phyloP scores from a whole-genome alignment of 2,888 invertebrate genomes.

The Lepetodrilus schrolli region DNA sequence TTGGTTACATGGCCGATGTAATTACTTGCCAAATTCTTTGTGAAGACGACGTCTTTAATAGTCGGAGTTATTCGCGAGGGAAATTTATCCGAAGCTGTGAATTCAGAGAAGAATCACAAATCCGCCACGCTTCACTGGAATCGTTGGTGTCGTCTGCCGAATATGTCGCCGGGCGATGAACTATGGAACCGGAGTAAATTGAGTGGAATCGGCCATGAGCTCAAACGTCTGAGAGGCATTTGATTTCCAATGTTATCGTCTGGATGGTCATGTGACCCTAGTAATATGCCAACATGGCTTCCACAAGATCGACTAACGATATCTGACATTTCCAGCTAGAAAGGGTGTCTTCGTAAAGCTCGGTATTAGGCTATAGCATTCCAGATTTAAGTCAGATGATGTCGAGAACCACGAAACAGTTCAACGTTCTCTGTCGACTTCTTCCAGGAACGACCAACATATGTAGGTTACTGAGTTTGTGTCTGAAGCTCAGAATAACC shows the following conservation, averaged over 20 bases:
- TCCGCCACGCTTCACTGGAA: neutral
- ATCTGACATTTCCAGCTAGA: conserved; percentile 18
- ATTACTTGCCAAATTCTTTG: too few species aligned
- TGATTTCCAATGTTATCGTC: conserved; percentile 21
- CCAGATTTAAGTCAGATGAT: conserved; percentile 9
- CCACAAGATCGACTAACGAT: conserved; percentile 10
- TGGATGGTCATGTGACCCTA: conserved; percentile 11
- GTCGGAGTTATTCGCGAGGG: conserved; percentile 1
- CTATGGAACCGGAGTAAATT: conserved; percentile 1
- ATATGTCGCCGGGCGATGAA: neutral
- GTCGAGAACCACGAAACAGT: conserved; percentile 2
- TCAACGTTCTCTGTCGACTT: too few species aligned
- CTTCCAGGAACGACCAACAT: neutral
- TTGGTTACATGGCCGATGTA: too few species aligned
- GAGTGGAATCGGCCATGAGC: conserved; percentile 11
- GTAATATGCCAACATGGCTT: neutral
- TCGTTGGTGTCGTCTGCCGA: neutral
- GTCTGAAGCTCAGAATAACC: too few species aligned
- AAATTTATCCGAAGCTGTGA: neutral
- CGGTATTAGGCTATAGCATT: too few species aligned
- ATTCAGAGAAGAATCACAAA: neutral
- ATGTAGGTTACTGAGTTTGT: neutral
- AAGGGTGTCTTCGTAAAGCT: conserved; percentile 3
- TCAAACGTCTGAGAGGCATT: conserved; percentile 22
- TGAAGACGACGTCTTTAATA: neutral